Evolutionary conservation across 2,888 invertebrate species (phyloP), one percentile per base, ranked within the genome.

Genomic region (Clostera curtula): DNA sequence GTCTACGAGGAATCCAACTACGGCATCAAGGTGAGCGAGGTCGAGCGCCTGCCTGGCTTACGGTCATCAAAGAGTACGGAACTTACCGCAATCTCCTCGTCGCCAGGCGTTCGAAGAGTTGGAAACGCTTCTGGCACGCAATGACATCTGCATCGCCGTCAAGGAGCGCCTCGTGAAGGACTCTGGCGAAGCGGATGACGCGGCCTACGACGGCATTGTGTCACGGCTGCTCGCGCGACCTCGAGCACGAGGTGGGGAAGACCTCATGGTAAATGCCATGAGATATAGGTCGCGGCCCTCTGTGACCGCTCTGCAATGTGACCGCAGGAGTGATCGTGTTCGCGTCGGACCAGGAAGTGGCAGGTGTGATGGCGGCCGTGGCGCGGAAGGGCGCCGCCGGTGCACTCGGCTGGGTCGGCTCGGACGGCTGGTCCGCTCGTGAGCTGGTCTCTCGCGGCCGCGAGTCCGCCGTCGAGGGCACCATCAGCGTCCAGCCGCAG

Each of bases 1-100:
- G 91, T 97, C 40, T 97, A 97, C 65, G 97, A 97, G 68, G 97
- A 97, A 69, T 96, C 96, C 31, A 96, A 94, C 79, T 97, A 97
- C 56, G 97, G 97, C 8, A 95, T 96, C 37, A 95, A 96, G 90
- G 96, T 93, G 60, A 66, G 69, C n/a, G n/a, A n/a, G n/a, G n/a
- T n/a, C n/a, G n/a, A n/a, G n/a, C n/a, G n/a, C n/a, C n/a, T n/a
- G n/a, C n/a, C n/a, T n/a, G n/a, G n/a, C n/a, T n/a, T n/a, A n/a
- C n/a, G n/a, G n/a, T n/a, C n/a, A n/a, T n/a, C n/a, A n/a, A n/a
- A n/a, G n/a, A n/a, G n/a, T n/a, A n/a, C n/a, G n/a, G n/a, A n/a
- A n/a, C n/a, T n/a, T n/a, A n/a, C n/a, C n/a, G n/a, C n/a, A n/a
- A n/a, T n/a, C n/a, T n/a, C n/a, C n/a, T n/a, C n/a, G n/a, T n/a